Base-by-base conservation (phyloP, 2,113 vertebrate genomes). In the Oostethus manadensis region DNA sequence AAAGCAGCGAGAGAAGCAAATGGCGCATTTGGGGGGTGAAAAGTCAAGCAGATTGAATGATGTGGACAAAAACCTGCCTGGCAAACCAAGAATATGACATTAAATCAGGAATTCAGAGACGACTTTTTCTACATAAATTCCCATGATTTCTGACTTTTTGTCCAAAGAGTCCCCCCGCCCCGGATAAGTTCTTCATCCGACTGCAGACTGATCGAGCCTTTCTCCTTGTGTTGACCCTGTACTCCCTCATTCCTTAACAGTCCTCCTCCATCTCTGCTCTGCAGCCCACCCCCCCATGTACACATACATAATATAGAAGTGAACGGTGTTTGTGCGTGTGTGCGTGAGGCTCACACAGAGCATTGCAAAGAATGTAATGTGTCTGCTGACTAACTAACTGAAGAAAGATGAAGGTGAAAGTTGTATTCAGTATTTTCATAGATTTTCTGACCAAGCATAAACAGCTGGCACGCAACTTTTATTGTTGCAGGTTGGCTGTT, bases 201-300 rank as follows among this genome's bases (percentile, higher is more conserved):
- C 26, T 58, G 60, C 82, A 58, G 79, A 79, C 70, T 72, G 79
- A 81, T 77, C 79, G 72, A 78, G 81, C 64, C 77, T 67, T 73
- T 77, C 78, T 68, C 81, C 83, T 77, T 49, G n/a, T 47, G 67
- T 70, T 82, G 76, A 85, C 76, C 84, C 76, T 49, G 43, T 26
- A 71, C 86, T 87, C 86, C 82, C 83, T 84, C 80, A 87, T 87
- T 86, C 83, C 79, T 77, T 79, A 70, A 44, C 72, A 44, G 65
- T 23, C 76, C 64, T 71, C 66, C 73, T 70, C 73, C 23, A 26
- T 58, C 56, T 69, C 71, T 44, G 38, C 62, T 33, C 43, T 21
- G 8, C 29, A 33, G 29, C 48, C 21, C 60, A 16, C 45, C 26
- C 18, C 18, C 51, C 15, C n/a, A 49, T 38, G 42, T 58, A 58